These are phyloP conservation scores for Acronicta alni DNA, from an alignment of 2,888 invertebrate genomes.

Conservation along the genomic window DNA sequence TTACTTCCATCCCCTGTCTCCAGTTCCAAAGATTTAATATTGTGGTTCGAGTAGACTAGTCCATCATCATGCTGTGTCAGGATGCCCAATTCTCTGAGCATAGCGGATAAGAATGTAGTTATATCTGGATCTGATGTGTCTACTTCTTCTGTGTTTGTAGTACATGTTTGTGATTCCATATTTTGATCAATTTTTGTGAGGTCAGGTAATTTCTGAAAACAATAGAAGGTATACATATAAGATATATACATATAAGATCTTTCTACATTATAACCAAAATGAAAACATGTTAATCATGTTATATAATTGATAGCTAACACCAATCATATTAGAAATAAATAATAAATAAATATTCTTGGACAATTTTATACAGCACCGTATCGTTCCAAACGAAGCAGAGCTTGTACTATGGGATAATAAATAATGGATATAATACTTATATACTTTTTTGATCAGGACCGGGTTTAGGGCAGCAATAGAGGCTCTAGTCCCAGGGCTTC, in stretches of 20 bases:
- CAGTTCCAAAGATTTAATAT: constrained; percentile 65
- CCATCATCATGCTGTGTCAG: constrained; percentile 60
- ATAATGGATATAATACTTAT: no score
- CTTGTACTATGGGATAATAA: no score
- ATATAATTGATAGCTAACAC: no score
- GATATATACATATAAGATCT: neutral
- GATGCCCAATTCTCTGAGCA: constrained; percentile 74
- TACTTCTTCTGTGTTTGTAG: constrained; percentile 26
- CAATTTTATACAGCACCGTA: no score
- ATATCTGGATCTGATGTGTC: constrained; percentile 59
- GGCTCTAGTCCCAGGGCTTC: no score
- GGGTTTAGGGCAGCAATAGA: no score
- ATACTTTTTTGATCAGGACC: no score
- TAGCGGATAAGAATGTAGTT: constrained; percentile 67
- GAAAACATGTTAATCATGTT: no score
- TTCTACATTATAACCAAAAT: no score
- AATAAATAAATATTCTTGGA: no score
- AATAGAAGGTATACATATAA: constrained; percentile 7
- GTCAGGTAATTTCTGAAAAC: constrained; percentile 32
- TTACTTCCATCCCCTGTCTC: constrained; percentile 70
- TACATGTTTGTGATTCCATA: constrained; percentile 32
- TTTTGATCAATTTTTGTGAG: constrained; percentile 17
- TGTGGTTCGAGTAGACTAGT: constrained; percentile 58
- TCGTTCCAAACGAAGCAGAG: no score
- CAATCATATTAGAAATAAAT: no score